phyloP scores from a whole-genome alignment of 2,888 invertebrate species.

The Itoplectis maculator region DNA sequence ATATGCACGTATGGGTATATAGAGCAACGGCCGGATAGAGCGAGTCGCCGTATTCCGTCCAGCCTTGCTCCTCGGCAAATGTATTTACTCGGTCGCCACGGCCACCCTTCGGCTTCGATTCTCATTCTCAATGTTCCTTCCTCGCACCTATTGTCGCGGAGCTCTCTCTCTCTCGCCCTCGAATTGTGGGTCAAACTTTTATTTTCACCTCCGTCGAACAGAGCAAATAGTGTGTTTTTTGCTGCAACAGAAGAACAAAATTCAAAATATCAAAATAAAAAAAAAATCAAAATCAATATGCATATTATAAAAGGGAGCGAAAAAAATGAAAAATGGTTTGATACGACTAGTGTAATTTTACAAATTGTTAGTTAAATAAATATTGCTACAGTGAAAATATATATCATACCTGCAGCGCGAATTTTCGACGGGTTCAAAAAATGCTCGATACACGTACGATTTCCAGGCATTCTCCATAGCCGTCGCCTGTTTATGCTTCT shows the following conservation, averaged over 20 bases:
- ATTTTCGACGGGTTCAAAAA: neutral
- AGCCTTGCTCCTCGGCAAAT: conserved; percentile 23
- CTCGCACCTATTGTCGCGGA: neutral
- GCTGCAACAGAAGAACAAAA: no score
- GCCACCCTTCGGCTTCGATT: conserved; percentile 28
- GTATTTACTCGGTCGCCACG: conserved; percentile 44
- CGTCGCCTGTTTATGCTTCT: neutral
- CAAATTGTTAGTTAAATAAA: neutral
- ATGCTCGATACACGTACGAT: neutral
- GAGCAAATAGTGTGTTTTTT: neutral
- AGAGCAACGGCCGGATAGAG: conserved; percentile 17
- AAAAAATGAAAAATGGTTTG: no score
- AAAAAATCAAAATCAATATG: no score
- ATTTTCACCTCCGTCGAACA: neutral
- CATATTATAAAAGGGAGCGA: no score
- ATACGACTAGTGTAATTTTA: no score
- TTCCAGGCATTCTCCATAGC: neutral
- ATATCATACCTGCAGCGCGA: neutral
- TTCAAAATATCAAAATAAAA: no score
- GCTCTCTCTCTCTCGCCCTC: conserved; percentile 1
- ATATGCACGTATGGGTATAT: conserved; percentile 4
- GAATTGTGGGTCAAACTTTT: neutral
- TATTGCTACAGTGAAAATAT: neutral
- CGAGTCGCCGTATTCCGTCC: conserved; percentile 20
- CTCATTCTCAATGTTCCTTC: conserved; percentile 12